phyloP scores from a whole-genome alignment of 30 jellyfish, hydroid and myxozoan species.

The Turritopsis rubra region DNA sequence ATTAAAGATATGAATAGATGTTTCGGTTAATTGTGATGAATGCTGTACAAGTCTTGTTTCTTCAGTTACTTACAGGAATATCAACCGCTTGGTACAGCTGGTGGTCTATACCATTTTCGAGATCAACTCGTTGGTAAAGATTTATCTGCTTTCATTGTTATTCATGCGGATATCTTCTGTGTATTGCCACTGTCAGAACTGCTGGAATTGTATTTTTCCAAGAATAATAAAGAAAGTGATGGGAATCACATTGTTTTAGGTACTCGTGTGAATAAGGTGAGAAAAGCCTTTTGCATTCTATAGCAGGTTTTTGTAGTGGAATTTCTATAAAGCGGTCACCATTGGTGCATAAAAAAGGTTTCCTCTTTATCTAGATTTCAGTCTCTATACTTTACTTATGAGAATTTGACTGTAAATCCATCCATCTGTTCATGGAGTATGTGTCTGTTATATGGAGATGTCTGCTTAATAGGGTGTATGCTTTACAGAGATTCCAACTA shows the following conservation, averaged over 20 bases:
- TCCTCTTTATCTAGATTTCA: not conserved
- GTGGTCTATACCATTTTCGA: constrained; percentile 89
- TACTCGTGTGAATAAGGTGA: constrained; percentile 56
- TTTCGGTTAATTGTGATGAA: too few relatives aligned
- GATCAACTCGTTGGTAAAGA: constrained; percentile 75
- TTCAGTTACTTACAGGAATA: constrained; percentile 83
- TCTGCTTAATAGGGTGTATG: not conserved
- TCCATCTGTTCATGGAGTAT: too few relatives aligned
- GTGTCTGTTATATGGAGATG: too few relatives aligned
- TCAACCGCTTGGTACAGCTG: constrained; percentile 96
- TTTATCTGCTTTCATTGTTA: constrained; percentile 69
- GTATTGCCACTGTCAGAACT: constrained; percentile 64
- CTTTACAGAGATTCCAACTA: not conserved
- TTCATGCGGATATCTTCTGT: constrained; percentile 91
- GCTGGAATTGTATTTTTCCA: constrained; percentile 43
- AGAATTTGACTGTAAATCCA: not conserved
- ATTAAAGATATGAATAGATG: too few relatives aligned
- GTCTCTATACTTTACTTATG: not conserved
- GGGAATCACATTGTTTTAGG: constrained; percentile 74
- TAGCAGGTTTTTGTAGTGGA: not conserved
- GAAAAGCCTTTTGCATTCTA: not conserved
- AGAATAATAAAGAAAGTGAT: constrained; percentile 24
- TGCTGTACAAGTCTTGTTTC: not conserved
- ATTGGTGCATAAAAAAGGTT: too few relatives aligned
- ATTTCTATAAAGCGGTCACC: not conserved